These are phyloP conservation scores for Atherix ibis DNA, from an alignment of 2,888 invertebrate genomes.

Conservation along the genomic window DNA sequence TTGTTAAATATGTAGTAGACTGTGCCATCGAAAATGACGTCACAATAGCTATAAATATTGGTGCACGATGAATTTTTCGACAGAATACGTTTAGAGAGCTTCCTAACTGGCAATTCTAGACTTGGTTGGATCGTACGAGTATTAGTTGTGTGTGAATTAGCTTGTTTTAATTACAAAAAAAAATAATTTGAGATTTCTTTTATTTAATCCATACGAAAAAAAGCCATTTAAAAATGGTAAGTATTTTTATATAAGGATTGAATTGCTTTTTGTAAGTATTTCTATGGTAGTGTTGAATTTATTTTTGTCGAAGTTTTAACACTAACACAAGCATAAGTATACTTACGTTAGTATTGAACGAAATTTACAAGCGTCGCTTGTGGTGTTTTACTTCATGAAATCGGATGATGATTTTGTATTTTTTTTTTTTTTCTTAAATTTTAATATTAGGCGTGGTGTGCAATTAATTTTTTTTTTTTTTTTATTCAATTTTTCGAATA, in stretches of 20 bases:
- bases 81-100: constrained; percentile 52
- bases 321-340: not conserved
- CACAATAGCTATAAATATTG: constrained; percentile 40
- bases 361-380: not conserved
- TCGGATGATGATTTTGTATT: not conserved
- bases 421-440: too few relatives aligned
- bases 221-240: constrained; percentile 26
- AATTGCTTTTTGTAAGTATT: not conserved
- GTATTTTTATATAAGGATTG: too few relatives aligned
- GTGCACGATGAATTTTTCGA: constrained; percentile 33
- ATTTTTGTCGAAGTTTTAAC: not conserved
- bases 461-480: too few relatives aligned
- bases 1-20: too few relatives aligned
- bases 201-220: constrained; percentile 20
- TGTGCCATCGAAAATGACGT: too few relatives aligned
- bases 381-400: too few relatives aligned
- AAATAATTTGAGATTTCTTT: constrained; percentile 17
- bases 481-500: too few relatives aligned
- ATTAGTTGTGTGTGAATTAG: constrained; percentile 9
- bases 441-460: too few relatives aligned
- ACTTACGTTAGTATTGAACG: not conserved
- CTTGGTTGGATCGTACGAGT: constrained; percentile 20
- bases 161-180: constrained; percentile 3
- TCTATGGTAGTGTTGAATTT: not conserved
- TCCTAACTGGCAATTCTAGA: constrained; percentile 49